phyloP scores from a whole-genome alignment of 2,113 vertebrate genomes.

The Scopus umbretta region DNA sequence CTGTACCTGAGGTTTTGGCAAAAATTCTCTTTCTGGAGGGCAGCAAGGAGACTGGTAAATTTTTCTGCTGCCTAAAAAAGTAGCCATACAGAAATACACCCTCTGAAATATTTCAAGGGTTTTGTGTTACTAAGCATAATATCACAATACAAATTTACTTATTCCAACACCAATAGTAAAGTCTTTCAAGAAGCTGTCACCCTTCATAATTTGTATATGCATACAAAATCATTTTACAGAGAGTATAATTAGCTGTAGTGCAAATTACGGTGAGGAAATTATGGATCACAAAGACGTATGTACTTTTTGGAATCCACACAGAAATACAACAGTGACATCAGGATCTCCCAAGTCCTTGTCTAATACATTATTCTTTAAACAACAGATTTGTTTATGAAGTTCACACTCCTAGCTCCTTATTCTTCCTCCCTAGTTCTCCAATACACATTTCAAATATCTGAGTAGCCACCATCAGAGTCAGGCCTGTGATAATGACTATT shows the following conservation, averaged over 20 bases:
- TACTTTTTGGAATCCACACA: not conserved
- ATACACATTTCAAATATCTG: not conserved
- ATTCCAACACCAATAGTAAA: not conserved
- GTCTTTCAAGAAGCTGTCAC: not conserved
- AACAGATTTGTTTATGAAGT: not conserved
- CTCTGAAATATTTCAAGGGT: not conserved
- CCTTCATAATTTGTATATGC: not conserved
- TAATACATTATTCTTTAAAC: not conserved
- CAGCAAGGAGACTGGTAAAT: accelerated
- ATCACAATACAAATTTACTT: not conserved
- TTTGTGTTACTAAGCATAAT: not conserved
- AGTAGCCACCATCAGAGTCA: not conserved
- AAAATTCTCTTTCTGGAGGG: accelerated
- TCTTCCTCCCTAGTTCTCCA: not conserved
- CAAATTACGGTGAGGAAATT: not conserved
- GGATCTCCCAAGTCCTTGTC: not conserved
- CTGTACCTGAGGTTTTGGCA: not conserved
- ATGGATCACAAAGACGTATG: accelerated
- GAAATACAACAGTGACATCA: not conserved
- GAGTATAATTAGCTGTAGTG: not conserved
- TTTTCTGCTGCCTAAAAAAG: not conserved
- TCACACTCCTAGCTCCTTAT: not conserved
- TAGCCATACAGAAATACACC: not conserved
- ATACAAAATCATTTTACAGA: not conserved
- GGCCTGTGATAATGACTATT: not conserved